phyloP scores from a whole-genome alignment of 1,140 invertebrate species.

The Lerema accius region DNA sequence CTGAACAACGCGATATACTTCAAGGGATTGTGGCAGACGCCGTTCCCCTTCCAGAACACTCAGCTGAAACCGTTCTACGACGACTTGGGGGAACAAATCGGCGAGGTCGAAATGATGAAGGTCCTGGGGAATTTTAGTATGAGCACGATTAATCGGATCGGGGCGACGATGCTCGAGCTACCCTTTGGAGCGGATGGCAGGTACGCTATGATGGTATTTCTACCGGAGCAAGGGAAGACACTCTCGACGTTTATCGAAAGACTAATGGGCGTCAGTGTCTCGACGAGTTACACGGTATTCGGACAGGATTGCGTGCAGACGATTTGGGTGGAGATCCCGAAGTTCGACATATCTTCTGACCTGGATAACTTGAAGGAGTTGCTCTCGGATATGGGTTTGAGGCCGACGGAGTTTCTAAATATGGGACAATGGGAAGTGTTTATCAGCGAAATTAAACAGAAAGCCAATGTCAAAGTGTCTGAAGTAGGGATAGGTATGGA shows the following conservation, averaged over 20 bases:
- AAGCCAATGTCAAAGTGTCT: conserved; percentile 88
- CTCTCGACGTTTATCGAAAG: conserved; percentile 64
- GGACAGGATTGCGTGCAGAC: conserved; percentile 56
- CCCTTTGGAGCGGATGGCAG: conserved; percentile 84
- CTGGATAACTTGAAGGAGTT: conserved; percentile 83
- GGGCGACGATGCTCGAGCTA: conserved; percentile 84
- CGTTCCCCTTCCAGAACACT: conserved; percentile 84
- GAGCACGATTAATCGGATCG: conserved; percentile 58
- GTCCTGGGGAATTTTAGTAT: conserved; percentile 55
- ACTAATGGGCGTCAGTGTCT: conserved; percentile 79
- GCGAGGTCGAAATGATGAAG: conserved; percentile 79
- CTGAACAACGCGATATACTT: conserved; percentile 90
- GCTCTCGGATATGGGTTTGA: conserved; percentile 85
- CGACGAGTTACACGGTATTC: conserved; percentile 73
- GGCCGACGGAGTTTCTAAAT: conserved; percentile 85
- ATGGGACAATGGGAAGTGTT: conserved; percentile 83
- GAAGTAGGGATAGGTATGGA: conserved; percentile 89
- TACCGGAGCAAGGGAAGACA: conserved; percentile 76
- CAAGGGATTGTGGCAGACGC: conserved; percentile 87
- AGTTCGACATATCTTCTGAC: conserved; percentile 85
- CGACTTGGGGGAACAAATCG: conserved; percentile 60
- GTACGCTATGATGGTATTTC: conserved; percentile 85
- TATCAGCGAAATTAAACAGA: conserved; percentile 85
- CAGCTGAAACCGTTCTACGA: conserved; percentile 70
- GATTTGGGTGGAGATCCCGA: conserved; percentile 84